Conservation (phyloP, 2,113 vertebrate species). For the Scomber colias region DNA sequence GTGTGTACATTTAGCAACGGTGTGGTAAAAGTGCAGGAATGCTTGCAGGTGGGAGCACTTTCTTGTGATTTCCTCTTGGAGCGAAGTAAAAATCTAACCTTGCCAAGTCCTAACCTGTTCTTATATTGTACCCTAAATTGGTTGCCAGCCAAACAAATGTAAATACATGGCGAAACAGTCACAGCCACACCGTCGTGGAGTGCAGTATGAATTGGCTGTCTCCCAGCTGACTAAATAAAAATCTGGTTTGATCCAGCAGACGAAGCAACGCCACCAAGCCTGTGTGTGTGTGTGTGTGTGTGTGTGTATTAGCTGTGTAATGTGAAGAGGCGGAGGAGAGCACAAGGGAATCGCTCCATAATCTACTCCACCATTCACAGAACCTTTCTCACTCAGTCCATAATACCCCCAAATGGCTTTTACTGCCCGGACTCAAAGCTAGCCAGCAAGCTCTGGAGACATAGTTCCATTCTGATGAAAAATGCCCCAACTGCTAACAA, state of each 20-base stretch:
- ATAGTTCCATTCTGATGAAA: conserved; percentile 84
- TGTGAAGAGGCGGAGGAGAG: conserved; percentile 70
- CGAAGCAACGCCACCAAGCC: conserved; percentile 70
- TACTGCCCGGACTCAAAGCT: conserved; percentile 76
- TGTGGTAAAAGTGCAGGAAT: not conserved
- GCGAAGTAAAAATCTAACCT: conserved; percentile 37
- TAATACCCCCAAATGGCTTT: conserved; percentile 84
- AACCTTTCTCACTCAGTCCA: conserved; percentile 78
- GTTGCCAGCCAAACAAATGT: conserved; percentile 51
- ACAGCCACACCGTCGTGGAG: not conserved
- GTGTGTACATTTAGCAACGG: conserved; percentile 17
- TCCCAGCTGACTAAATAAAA: conserved; percentile 69
- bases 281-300: conserved; percentile 30
- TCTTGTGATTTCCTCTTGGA: conserved; percentile 34
- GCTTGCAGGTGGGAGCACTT: conserved; percentile 23
- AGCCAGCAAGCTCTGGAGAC: conserved; percentile 79
- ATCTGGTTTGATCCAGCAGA: conserved; percentile 67
- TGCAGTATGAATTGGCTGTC: conserved; percentile 28
- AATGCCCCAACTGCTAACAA: conserved; percentile 76
- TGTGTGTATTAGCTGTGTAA: conserved; percentile 77
- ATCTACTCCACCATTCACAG: conserved; percentile 78
- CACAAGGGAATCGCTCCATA: conserved; percentile 73
- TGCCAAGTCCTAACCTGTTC: conserved; percentile 35
- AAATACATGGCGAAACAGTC: conserved; percentile 43
- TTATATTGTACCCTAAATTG: conserved; percentile 37